Base-by-base conservation (phyloP, 2,113 vertebrate species). In the Amia ocellicauda region DNA sequence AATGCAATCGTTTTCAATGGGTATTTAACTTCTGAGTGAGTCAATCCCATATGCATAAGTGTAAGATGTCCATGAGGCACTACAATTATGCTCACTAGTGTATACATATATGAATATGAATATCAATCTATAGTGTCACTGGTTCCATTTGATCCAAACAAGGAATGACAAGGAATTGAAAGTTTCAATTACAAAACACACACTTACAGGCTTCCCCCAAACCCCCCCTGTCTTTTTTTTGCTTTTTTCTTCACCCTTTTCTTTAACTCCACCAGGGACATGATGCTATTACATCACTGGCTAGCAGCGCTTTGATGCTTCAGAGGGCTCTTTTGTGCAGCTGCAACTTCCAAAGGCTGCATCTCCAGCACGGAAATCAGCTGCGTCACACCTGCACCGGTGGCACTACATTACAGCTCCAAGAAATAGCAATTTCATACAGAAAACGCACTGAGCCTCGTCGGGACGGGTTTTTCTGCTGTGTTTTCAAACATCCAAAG, bases 351-450 rank as follows among this genome's bases (percentile, higher is more conserved):
- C 53, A 60, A 69, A 72, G 78, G 76, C 76, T 75, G 79, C 82
- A 81, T 84, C 47, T 24, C 74, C 69, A 69, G 65, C 60, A 63
- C 61, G 56, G 73, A 78, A 77, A 84, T 69, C 78, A 73, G 69
- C 85, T 85, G 84, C 81, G 84, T 85, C 83, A 85, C 78, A 77
- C 68, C 64, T 60, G 66, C 47, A 41, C 59, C 50, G 13, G 31
- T 17, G 41, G 29, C 9, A 47, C 29, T 63, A 9, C 28, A 52
- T 63, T 58, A 73, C 58, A 41, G 26, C 62, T 14, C 45, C 56
- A 7, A 29, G 5, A 36, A 36, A 36, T 36, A 43, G 17, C 53
- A 14, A 24, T 17, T 47, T 28, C 41, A 41, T 60, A 57, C 68
- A 49, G 3, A 63, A 7, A 3, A 56, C 47, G 9, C 7, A 43